Evolutionary conservation across 2,113 vertebrate species (phyloP).

Genomic region (Bufo bufo): DNA sequence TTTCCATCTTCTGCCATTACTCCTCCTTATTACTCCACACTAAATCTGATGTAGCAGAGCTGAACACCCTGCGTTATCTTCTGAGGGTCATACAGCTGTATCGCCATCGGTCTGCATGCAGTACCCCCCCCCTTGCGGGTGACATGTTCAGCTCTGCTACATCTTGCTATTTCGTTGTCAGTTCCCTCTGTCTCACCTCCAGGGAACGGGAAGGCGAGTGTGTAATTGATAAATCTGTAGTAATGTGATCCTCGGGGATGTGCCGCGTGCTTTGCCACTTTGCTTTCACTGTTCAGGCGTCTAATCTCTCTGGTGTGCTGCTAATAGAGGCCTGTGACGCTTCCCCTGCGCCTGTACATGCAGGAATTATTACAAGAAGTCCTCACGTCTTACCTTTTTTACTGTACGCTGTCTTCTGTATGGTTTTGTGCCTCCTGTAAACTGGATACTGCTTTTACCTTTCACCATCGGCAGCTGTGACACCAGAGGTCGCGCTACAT

Average conservation of each 20-base stretch:
- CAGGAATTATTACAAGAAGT: too few relatives aligned
- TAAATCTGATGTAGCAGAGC: background rate
- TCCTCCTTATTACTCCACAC: too few relatives aligned
- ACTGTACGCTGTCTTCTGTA: too few relatives aligned
- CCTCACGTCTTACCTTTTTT: too few relatives aligned
- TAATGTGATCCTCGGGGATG: conserved; percentile 38
- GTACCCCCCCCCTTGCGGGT: too few relatives aligned
- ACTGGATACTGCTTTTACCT: too few relatives aligned
- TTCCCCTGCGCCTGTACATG: background rate
- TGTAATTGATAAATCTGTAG: conserved; percentile 55
- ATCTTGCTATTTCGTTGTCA: background rate
- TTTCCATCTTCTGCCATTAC: background rate
- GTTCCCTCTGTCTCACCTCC: background rate
- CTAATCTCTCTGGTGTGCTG: background rate
- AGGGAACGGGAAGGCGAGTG: conserved; percentile 46
- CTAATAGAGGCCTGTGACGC: background rate
- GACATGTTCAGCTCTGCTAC: background rate
- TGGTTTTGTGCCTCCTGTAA: background rate
- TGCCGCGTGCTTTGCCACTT: conserved; percentile 18
- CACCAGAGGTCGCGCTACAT: too few relatives aligned
- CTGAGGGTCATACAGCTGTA: too few relatives aligned
- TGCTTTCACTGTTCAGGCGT: conserved; percentile 23
- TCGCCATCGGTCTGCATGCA: too few relatives aligned
- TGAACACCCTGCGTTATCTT: background rate
- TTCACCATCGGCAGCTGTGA: too few relatives aligned